Evolutionary conservation across 92 coral and sea anemone genomes (phyloP), one percentile per base, ranked within the genome.

Genomic region (Bergia puertoricense): DNA sequence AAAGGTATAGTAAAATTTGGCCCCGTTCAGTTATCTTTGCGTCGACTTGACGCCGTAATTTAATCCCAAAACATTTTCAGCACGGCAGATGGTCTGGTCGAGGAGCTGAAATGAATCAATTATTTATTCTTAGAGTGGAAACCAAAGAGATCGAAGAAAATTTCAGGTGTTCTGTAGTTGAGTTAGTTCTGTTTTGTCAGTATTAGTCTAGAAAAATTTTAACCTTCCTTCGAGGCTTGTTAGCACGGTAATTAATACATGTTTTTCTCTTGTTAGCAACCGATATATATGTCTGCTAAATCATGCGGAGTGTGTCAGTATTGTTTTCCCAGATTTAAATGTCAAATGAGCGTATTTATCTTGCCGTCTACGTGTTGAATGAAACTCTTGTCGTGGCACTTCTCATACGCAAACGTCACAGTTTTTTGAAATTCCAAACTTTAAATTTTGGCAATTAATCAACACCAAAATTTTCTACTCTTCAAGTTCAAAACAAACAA

Each of bases 51-150:
- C 50, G 16, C 51, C 83, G 30, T 30, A 40, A 43, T 16, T 54
- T 38, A 38, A 38, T 37, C 11, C 9, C 7, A 38, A 80, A 57
- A 48, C 5, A 18, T 15, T 36, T 38, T 37, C 15, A 38, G 37
- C 46, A 2, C 1, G 69, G 2, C 85, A 56, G 72, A 80, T 80
- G 72, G 46, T 36, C 40, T 6, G 2, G 79, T 13, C 36, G 74
- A 23, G 66, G 62, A 11, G 78, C 30, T 83, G 57, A 45, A 51
- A 48, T 69, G 69, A 69, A 84, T 84, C 46, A 84, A 84, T 84
- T 84, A 45, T 84, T 84, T 30, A 84, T 36, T 40, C 15, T 30
- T 69, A 8, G 10, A 69, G 77, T 23, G 42, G 57, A 37, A 16
- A 5, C 43, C 50, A 43, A 43, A 82, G 77, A 22, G 73, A 2